Evolutionary conservation across 92 coral and sea anemone genomes (phyloP).

Genomic region (Virgularia gustaviana): DNA sequence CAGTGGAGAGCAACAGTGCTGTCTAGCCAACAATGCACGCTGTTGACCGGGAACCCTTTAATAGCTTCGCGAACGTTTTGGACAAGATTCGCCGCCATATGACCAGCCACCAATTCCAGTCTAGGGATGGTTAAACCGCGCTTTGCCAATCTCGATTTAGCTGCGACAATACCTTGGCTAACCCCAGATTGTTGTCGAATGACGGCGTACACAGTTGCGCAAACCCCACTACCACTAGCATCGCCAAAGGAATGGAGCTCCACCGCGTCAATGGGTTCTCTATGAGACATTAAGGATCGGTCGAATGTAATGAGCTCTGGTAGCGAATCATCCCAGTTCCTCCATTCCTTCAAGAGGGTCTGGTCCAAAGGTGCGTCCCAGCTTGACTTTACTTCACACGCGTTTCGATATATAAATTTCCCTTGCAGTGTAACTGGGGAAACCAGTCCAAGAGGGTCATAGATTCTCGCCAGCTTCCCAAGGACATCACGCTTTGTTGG

Average conservation of each 20-base stretch:
- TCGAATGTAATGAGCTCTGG: not conserved
- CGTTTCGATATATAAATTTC: not conserved
- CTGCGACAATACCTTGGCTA: no score
- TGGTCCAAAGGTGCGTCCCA: not conserved
- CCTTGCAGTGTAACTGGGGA: not conserved
- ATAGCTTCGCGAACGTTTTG: constrained; percentile 9
- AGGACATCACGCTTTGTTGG: not conserved
- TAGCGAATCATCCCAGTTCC: not conserved
- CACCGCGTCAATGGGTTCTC: not conserved
- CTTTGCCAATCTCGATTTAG: no score
- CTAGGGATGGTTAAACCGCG: constrained; percentile 25
- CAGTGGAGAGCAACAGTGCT: constrained; percentile 45
- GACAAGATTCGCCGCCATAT: constrained; percentile 29
- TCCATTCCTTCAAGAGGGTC: not conserved
- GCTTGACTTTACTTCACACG: not conserved
- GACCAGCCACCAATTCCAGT: constrained; percentile 26
- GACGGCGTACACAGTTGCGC: constrained; percentile 10
- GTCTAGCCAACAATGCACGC: constrained; percentile 39
- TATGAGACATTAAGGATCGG: not conserved
- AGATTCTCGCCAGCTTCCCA: not conserved
- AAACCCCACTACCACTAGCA: constrained; percentile 28
- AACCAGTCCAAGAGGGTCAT: constrained; percentile 3
- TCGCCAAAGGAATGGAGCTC: constrained; percentile 12
- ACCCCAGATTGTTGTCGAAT: not conserved
- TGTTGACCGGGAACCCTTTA: constrained; percentile 16